Evolutionary conservation across 2,888 invertebrate genomes (phyloP), one percentile per base, ranked within the genome.

Genomic region (Rhagophthalmus giganteus): DNA sequence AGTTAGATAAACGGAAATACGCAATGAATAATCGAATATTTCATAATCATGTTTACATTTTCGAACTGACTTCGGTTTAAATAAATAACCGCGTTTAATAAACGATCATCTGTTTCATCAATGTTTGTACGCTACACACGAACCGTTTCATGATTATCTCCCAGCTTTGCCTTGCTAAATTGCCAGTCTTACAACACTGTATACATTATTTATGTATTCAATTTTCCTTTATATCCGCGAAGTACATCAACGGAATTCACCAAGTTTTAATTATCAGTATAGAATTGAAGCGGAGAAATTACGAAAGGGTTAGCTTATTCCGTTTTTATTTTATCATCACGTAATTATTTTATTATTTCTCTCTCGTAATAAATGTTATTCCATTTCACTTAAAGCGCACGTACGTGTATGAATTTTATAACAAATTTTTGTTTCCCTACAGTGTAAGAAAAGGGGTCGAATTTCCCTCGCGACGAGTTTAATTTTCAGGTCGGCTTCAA

Each of bases 181-280:
- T 52, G 40, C 45, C 45, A 39, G 40, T 52, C 51, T 52, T 52
- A 52, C 44, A 38, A 50, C 50, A 24, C 42, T 25, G 38, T 50
- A 50, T 50, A 57, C 63, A 66, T 67, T 64, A 68, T 68, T 69
- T 70, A 70, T 69, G 67, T 61, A 71, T 70, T 69, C 66, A 70
- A 69, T 69, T 67, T 69, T 68, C 66, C 65, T 66, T 64, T 63
- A 68, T 60, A 60, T 57, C 49, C 58, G 54, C 49, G 55, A 60
- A 64, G 57, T 61, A 45, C 61, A 59, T 60, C 61, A 61, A 57
- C 62, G 59, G 60, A 63, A 61, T 61, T 58, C 57, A 57, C 59
- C 53, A 61, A 64, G 62, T 64, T 64, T 64, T 62, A 62, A 62
- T 64, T 61, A 61, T 57, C 57, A 58, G 57, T 47, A 42, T 32